Conservation (phyloP, 2,113 vertebrate genomes). For the Geococcyx californianus region DNA sequence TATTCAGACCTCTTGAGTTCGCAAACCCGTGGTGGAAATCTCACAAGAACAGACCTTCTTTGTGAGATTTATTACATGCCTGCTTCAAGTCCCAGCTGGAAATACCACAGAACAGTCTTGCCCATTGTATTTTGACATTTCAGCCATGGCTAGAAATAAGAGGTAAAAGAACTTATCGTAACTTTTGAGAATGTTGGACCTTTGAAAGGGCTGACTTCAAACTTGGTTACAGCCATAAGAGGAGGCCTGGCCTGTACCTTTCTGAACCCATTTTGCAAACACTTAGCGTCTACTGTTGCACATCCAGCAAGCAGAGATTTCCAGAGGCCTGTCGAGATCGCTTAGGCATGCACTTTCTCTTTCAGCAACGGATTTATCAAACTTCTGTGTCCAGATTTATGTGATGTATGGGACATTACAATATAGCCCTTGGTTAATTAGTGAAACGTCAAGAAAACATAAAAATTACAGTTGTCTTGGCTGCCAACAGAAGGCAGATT, state of each 20-base stretch:
- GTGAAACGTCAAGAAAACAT: background rate
- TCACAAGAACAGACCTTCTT: conserved; percentile 66
- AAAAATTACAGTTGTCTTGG: background rate
- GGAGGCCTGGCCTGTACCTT: background rate
- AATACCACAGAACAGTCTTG: conserved; percentile 63
- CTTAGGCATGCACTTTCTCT: background rate
- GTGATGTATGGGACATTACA: background rate
- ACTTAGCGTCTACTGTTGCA: background rate
- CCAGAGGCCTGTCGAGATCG: background rate
- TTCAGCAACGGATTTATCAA: background rate
- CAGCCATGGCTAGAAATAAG: conserved; percentile 21
- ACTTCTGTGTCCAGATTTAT: background rate
- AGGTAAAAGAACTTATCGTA: conserved; percentile 50
- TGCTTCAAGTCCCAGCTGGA: conserved; percentile 56
- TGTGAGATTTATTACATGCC: conserved; percentile 69
- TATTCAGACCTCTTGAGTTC: conserved; percentile 42
- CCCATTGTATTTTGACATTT: conserved; percentile 61
- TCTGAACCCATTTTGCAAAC: background rate
- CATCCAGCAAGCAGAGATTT: background rate
- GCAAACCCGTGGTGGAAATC: conserved; percentile 55
- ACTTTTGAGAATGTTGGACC: conserved; percentile 5
- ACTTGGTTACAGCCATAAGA: background rate
- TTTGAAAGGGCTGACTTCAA: conserved; percentile 50
- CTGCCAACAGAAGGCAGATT: background rate
- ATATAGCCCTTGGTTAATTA: background rate